Conservation (phyloP, 2,113 vertebrate species). For the Theristicus caerulescens region DNA sequence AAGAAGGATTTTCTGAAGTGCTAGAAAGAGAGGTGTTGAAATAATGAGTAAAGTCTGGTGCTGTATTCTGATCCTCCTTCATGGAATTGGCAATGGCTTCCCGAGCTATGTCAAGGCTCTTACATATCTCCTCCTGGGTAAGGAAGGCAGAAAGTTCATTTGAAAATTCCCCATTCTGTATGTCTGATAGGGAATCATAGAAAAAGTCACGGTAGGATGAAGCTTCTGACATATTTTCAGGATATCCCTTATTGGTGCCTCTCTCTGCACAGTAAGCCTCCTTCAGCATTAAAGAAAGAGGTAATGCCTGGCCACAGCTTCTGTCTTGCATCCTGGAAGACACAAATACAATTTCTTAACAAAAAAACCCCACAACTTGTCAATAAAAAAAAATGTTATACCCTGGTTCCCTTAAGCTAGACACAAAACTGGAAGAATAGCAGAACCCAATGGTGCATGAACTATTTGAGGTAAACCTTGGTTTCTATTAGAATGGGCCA, state of each 20-base stretch:
- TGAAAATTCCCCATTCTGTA: slow-evolving; percentile 79
- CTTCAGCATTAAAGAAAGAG: slow-evolving; percentile 74
- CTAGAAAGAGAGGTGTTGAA: slow-evolving; percentile 19
- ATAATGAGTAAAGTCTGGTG: slow-evolving; percentile 68
- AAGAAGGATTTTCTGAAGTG: slow-evolving; percentile 45
- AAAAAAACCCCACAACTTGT: not conserved
- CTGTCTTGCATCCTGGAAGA: slow-evolving; percentile 86
- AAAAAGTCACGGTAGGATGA: slow-evolving; percentile 81
- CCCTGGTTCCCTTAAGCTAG: not conserved
- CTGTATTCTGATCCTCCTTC: slow-evolving; percentile 56
- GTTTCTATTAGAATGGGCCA: not conserved
- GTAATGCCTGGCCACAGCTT: slow-evolving; percentile 76
- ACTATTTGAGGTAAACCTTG: not conserved
- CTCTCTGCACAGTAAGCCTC: slow-evolving; percentile 66
- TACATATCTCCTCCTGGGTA: slow-evolving; percentile 91
- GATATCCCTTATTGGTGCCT: slow-evolving; percentile 45
- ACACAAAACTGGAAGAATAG: not conserved
- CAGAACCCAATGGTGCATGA: not conserved
- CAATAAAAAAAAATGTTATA: not conserved
- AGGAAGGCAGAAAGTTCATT: slow-evolving; percentile 90
- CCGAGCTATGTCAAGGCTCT: slow-evolving; percentile 89
- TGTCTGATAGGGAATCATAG: slow-evolving; percentile 79
- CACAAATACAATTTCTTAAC: not conserved
- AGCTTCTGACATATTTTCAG: slow-evolving; percentile 77
- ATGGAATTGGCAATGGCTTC: slow-evolving; percentile 82